Evolutionary conservation across 2,113 vertebrate species (phyloP), one percentile per base, ranked within the genome.

Genomic region (Pelusios castaneus): DNA sequence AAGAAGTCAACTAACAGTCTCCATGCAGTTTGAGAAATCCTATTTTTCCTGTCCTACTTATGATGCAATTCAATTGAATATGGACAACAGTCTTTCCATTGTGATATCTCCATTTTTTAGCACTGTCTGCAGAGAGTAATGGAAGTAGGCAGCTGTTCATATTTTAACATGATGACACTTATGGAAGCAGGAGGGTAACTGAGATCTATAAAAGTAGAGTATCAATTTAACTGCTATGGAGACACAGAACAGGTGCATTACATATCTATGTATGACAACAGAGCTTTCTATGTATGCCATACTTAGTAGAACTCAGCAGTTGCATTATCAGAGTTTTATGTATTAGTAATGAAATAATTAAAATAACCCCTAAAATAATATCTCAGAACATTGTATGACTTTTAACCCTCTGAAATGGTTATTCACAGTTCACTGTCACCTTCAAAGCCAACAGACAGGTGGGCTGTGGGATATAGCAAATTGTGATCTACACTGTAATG

Each of bases 71-170:
- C 70, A 95, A 80, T 34, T 5, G 0, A 91, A 94, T 89, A 95
- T 6, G n/a, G 93, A 56, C 95, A 96, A 89, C 93, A 96, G 95
- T 96, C 96, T 92, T 97, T 96, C 95, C 96, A 95, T 52, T 82
- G 90, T 90, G 73, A 90, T 95, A 84, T 92, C 91, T 90, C 88
- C 76, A 89, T 67, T 93, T 96, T 85, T 81, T 90, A 90, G 82
- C 31, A 77, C 81, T 82, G 84, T 24, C 75, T 88, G 80, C 38
- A 94, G 70, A 96, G 85, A 77, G 80, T 94, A 73, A 34, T 90
- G 87, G 91, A 93, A 96, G 80, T 31, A 93, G 87, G 80, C 97
- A 97, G 95, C 96, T 95, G 97, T 89, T 96, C 89, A 91, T 95
- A 91, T 95, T 91, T 91, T 94, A 95, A 96, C 79, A 95, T 79